A percentile compares a stretch with the other conserved stretches of the same genome.
These are phyloP conservation scores for Corynorhinus townsendii DNA, from an alignment of 2,113 vertebrate genomes.

Conservation along the genomic window DNA sequence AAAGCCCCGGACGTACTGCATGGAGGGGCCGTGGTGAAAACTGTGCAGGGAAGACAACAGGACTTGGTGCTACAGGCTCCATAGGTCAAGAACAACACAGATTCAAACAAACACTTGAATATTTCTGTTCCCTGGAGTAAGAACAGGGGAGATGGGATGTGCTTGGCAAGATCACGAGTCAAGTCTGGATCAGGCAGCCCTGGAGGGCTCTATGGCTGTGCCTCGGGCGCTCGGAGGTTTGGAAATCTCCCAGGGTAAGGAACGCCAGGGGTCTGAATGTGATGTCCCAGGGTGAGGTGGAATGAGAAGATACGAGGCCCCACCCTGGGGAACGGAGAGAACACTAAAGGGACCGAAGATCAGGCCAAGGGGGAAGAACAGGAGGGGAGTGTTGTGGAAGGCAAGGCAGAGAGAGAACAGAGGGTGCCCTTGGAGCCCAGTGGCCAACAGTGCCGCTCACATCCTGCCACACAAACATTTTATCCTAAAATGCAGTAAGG, in stretches of 20 bases:
- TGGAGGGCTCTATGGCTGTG: accelerated
- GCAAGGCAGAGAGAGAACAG: not conserved
- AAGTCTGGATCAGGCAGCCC: not conserved
- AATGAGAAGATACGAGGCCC: not conserved
- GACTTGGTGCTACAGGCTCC: not conserved
- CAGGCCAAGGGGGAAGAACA: not conserved
- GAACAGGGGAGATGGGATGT: not conserved
- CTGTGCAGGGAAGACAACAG: not conserved
- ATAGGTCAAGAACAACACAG: not conserved
- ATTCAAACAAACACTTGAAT: not conserved
- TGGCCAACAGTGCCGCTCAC: accelerated
- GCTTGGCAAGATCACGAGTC: not conserved
- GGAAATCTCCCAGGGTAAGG: not conserved
- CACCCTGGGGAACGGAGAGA: not conserved
- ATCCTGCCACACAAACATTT: not conserved
- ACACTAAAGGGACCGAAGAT: not conserved
- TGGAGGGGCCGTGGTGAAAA: not conserved
- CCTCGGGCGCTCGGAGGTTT: not conserved
- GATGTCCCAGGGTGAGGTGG: not conserved
- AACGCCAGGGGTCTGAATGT: not conserved
- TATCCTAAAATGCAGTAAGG: not conserved
- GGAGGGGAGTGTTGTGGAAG: not conserved
- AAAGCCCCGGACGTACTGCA: accelerated
- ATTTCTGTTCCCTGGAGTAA: not conserved
- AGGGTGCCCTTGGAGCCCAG: no score